Evolutionary conservation across 2,888 invertebrate genomes (phyloP).

Genomic region (Lycocerus yunnanus): DNA sequence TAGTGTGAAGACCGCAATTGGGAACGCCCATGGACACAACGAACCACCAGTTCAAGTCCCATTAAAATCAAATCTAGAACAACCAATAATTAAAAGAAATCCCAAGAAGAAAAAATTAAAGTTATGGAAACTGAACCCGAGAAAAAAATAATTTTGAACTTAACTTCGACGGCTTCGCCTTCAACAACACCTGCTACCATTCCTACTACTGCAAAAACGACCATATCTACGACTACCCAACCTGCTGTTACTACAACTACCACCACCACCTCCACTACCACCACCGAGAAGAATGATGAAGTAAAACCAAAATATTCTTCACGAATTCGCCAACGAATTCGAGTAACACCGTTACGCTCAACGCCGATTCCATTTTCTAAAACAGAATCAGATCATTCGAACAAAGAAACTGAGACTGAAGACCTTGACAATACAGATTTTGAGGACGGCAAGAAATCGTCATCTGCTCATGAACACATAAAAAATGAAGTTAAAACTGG

Average conservation of each 20-base stretch:
- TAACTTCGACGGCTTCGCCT: neutral
- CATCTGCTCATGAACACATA: neutral
- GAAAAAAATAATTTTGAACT: neutral
- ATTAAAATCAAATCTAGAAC: neutral
- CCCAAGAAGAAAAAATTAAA: neutral
- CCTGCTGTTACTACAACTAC: neutral
- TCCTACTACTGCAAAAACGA: neutral
- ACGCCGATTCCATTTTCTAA: neutral
- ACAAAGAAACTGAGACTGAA: neutral
- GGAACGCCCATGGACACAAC: no score
- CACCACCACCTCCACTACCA: neutral
- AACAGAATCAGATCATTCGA: neutral
- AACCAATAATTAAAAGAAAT: neutral
- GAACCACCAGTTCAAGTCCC: neutral
- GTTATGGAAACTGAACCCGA: neutral
- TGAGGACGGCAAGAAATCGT: no score
- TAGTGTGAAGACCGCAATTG: neutral
- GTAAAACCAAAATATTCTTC: neutral
- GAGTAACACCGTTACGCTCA: neutral
- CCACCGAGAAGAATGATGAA: neutral
- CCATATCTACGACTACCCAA: neutral
- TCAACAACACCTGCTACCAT: neutral
- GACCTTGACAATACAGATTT: neutral
- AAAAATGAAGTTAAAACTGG: neutral
- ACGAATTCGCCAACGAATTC: neutral